Evolutionary conservation across 2,888 invertebrate species (phyloP).

Genomic region (Arrhopalites spinosus): DNA sequence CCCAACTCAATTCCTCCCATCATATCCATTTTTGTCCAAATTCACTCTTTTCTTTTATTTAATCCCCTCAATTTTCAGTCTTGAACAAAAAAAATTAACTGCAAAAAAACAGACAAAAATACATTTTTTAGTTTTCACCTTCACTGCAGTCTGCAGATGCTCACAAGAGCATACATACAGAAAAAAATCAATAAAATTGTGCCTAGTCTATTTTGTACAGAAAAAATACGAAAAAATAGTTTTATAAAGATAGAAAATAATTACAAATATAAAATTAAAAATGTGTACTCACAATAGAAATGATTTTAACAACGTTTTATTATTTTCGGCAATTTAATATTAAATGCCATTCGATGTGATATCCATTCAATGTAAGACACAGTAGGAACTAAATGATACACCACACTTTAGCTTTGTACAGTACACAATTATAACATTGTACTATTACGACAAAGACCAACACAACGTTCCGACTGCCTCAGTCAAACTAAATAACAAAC

Average conservation of each 20-base stretch:
- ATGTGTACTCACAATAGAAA: background rate
- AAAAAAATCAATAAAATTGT: too few species aligned
- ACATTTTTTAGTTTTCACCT: background rate
- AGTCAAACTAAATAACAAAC: too few species aligned
- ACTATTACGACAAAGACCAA: background rate
- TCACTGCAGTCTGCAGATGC: background rate
- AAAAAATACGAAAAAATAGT: too few species aligned
- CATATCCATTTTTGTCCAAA: background rate
- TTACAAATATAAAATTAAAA: too few species aligned
- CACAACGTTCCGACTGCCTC: background rate
- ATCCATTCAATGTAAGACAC: background rate
- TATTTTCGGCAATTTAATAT: background rate
- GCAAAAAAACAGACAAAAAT: background rate
- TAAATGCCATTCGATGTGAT: background rate
- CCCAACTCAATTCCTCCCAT: constrained; percentile 17
- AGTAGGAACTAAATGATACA: background rate
- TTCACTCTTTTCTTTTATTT: background rate
- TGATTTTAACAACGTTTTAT: background rate
- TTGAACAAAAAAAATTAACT: background rate
- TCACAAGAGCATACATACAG: too few species aligned
- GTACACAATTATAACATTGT: background rate
- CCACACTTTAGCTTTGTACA: background rate
- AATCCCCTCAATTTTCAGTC: background rate
- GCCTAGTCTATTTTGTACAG: too few species aligned
- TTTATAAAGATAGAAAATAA: too few species aligned